Conservation (phyloP, 2,113 vertebrate genomes). For the Pterophyllum scalare region DNA sequence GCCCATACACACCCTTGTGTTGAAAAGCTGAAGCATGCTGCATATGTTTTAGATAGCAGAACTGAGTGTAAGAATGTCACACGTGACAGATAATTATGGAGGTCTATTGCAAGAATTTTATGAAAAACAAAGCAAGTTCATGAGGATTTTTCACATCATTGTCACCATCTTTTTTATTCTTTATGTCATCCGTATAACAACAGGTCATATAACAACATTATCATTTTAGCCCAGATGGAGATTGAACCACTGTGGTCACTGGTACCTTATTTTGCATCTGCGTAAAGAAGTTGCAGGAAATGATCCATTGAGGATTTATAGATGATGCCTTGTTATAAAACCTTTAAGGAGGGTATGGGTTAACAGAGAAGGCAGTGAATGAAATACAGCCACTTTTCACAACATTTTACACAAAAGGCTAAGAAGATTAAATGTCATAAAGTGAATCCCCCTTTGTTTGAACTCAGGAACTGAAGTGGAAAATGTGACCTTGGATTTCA, state of each 20-base stretch:
- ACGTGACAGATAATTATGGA: not conserved
- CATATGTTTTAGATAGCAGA: slow-evolving; percentile 59
- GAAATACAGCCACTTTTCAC: not conserved
- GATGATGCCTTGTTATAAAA: not conserved
- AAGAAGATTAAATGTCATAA: not conserved
- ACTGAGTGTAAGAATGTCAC: not conserved
- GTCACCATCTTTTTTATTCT: not conserved
- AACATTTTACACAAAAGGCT: not conserved
- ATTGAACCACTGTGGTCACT: not conserved
- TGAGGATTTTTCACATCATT: not conserved
- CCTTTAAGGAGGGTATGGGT: not conserved
- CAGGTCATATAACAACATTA: not conserved
- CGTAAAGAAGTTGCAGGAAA: not conserved
- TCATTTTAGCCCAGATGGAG: not conserved
- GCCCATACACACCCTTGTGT: no score
- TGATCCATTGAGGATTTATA: not conserved
- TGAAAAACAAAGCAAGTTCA: not conserved
- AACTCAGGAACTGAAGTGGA: not conserved
- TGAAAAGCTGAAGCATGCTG: slow-evolving; percentile 20
- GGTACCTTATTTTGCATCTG: not conserved
- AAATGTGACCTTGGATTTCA: not conserved
- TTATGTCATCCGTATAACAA: not conserved
- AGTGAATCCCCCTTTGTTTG: not conserved
- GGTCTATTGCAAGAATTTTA: not conserved
- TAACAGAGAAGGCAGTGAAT: not conserved